A percentile compares a stretch with the other conserved stretches of the same genome.
Evolutionary conservation across 2,797 vertebrate species (phyloP).

Genomic region (Loris lydekkerianus): DNA sequence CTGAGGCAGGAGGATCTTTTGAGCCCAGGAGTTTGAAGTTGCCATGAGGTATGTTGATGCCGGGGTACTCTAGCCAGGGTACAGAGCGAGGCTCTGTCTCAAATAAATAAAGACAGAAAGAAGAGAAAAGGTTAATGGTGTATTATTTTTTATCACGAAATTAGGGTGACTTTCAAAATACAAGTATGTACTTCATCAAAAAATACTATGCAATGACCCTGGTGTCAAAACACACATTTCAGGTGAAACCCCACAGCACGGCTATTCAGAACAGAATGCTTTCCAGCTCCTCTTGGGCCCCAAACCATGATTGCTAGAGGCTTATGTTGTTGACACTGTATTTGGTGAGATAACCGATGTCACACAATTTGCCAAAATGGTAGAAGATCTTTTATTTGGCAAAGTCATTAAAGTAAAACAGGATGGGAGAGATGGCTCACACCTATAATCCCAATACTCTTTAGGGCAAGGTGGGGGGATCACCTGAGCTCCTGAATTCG

Average conservation of each 20-base stretch:
- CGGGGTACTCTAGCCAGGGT: too few relatives aligned
- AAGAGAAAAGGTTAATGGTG: background rate
- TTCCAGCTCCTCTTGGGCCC: background rate
- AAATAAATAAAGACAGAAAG: too few relatives aligned
- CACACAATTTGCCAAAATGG: background rate
- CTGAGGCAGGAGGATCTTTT: too few relatives aligned
- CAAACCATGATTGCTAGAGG: background rate
- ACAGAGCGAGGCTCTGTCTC: too few relatives aligned
- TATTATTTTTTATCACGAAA: background rate
- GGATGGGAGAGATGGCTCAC: too few relatives aligned
- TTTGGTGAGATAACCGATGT: background rate
- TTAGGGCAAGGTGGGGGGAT: too few relatives aligned
- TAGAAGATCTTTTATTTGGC: background rate
- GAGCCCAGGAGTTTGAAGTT: too few relatives aligned
- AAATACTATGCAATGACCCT: background rate
- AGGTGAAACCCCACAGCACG: background rate
- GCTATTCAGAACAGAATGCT: background rate
- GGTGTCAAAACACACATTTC: rapidly evolving
- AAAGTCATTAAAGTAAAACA: background rate
- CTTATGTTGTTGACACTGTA: background rate
- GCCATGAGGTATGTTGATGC: too few relatives aligned
- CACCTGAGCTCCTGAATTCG: too few relatives aligned
- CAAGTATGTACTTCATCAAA: background rate
- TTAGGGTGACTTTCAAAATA: background rate
- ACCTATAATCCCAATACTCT: too few relatives aligned